These are phyloP conservation scores for Rosalia funebris DNA, from an alignment of 2,888 invertebrate genomes.

Conservation along the genomic window DNA sequence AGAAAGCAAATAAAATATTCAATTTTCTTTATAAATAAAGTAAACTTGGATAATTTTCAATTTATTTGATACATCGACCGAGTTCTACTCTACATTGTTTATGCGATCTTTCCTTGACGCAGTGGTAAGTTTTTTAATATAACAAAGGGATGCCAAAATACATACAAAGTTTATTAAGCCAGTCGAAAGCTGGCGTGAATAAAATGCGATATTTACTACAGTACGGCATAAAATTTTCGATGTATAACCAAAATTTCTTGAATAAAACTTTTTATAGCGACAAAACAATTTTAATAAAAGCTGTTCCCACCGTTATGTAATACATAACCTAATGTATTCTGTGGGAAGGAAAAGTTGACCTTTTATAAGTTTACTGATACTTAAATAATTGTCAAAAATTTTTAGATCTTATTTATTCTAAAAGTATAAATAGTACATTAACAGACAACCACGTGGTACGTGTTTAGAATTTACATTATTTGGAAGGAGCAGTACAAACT, in stretches of 20 bases:
- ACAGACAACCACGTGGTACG: not conserved
- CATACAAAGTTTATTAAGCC: constrained; percentile 33
- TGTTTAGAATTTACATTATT: not conserved
- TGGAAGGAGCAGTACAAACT: not conserved
- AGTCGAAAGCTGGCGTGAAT: constrained; percentile 33
- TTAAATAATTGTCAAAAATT: not conserved
- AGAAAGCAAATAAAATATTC: not conserved
- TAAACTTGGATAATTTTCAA: not conserved
- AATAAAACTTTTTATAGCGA: constrained; percentile 46
- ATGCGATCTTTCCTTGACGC: not conserved
- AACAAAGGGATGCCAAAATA: not conserved
- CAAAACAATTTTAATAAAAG: constrained; percentile 54
- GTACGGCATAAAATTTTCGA: constrained; percentile 36
- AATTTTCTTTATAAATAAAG: not conserved
- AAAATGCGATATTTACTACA: constrained; percentile 34
- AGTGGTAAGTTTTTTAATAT: constrained; percentile 8
- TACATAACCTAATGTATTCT: too few relatives aligned
- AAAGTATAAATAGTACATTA: not conserved
- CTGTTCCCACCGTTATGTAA: constrained; percentile 28
- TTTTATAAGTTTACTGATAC: not conserved
- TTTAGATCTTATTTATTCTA: not conserved
- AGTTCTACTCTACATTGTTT: not conserved
- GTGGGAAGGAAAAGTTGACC: too few relatives aligned
- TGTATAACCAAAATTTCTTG: constrained; percentile 38
- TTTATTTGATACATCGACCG: not conserved